Percentiles rank a stretch among this genome's conserved stretches.
Conservation (phyloP, 2,888 invertebrate species). For the Melipona bicolor region DNA sequence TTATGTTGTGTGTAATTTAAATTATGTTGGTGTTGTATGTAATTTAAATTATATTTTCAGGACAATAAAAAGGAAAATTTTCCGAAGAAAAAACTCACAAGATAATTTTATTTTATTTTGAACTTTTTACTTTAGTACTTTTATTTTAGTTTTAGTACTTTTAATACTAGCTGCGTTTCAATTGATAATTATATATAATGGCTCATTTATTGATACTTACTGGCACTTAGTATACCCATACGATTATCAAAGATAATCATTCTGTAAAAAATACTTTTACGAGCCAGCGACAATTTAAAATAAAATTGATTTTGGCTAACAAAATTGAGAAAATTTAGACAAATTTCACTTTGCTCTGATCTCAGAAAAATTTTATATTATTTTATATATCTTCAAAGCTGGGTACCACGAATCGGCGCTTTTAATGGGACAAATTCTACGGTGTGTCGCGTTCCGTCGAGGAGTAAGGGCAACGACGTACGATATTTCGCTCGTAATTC, state of each 20-base stretch:
- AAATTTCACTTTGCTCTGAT: background rate
- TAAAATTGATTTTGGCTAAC: background rate
- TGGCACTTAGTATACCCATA: too few relatives aligned
- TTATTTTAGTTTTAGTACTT: too few relatives aligned
- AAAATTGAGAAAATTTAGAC: background rate
- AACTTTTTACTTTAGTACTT: too few relatives aligned
- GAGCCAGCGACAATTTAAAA: background rate
- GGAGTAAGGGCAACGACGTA: constrained; percentile 35
- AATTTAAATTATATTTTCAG: too few relatives aligned
- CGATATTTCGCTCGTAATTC: constrained; percentile 54
- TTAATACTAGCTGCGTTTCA: background rate
- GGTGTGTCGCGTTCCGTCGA: background rate
- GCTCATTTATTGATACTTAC: too few relatives aligned
- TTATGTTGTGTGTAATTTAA: too few relatives aligned
- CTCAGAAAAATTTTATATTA: background rate
- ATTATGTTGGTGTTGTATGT: too few relatives aligned
- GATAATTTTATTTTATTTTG: too few relatives aligned
- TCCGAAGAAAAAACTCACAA: too few relatives aligned
- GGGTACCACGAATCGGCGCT: background rate
- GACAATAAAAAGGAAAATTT: too few relatives aligned
- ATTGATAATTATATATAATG: background rate
- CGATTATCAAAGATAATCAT: too few relatives aligned
- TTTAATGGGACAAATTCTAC: constrained; percentile 19
- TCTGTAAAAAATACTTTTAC: too few relatives aligned
- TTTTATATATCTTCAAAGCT: background rate